A percentile compares a stretch with the other conserved stretches of the same genome.
phyloP scores from a whole-genome alignment of 1,140 invertebrate genomes.

The Papilio helenus region DNA sequence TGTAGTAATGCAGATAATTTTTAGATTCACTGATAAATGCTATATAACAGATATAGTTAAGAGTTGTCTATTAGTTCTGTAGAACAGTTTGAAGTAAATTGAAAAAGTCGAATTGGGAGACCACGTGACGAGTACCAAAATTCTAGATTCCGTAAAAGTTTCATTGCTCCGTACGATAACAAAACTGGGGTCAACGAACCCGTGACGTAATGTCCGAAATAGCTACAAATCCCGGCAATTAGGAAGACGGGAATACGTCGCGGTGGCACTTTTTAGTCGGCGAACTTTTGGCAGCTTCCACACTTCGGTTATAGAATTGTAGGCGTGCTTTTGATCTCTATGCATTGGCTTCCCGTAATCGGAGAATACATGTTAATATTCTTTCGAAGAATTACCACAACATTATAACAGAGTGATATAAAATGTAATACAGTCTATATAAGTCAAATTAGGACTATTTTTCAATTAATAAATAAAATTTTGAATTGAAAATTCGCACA shows the following conservation, averaged over 20 bases:
- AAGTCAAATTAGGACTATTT: too few relatives aligned
- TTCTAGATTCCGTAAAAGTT: slow-evolving; percentile 3
- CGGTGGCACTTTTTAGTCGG: slow-evolving; percentile 27
- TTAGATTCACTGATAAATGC: too few relatives aligned
- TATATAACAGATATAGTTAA: neutral
- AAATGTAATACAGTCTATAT: too few relatives aligned
- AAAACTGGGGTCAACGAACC: slow-evolving; percentile 40
- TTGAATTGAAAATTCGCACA: too few relatives aligned
- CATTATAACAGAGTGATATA: too few relatives aligned
- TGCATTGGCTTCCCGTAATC: slow-evolving; percentile 16
- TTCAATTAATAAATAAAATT: too few relatives aligned
- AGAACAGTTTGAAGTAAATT: neutral
- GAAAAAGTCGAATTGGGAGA: neutral
- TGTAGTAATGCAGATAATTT: too few relatives aligned
- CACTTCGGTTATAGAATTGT: slow-evolving; percentile 16
- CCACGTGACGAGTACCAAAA: slow-evolving; percentile 14
- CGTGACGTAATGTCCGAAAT: slow-evolving; percentile 54
- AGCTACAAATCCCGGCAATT: slow-evolving; percentile 49
- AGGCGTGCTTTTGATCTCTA: slow-evolving; percentile 23
- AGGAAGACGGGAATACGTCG: slow-evolving; percentile 45
- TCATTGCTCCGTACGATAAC: slow-evolving; percentile 44
- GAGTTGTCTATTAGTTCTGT: neutral
- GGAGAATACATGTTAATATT: slow-evolving; percentile 13
- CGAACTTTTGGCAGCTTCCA: slow-evolving; percentile 29
- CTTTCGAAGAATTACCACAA: neutral